Evolutionary conservation across 2,797 vertebrate genomes (phyloP).

Genomic region (Microctenopoma stevenorrisi): DNA sequence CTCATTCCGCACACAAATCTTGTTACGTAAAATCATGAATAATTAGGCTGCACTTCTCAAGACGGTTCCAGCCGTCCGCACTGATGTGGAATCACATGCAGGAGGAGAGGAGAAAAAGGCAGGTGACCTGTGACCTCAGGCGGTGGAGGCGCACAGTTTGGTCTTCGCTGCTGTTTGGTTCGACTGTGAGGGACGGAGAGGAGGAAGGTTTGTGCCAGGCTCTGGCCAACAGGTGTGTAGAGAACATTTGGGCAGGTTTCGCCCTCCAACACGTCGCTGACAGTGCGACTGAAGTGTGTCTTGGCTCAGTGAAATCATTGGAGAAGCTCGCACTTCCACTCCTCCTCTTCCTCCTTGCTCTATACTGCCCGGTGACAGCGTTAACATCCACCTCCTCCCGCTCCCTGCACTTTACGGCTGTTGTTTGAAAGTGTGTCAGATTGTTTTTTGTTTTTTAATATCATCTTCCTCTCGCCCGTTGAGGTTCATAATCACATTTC

Average conservation of each 20-base stretch:
- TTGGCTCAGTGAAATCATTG: constrained; percentile 55
- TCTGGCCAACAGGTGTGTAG: constrained; percentile 61
- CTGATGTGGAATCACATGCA: not conserved
- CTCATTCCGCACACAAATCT: constrained; percentile 54
- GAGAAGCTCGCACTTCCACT: constrained; percentile 57
- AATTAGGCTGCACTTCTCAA: constrained; percentile 36
- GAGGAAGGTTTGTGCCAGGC: constrained; percentile 48
- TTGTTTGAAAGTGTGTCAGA: constrained; percentile 60
- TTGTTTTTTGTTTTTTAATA: constrained; percentile 28
- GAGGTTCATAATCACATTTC: constrained; percentile 70
- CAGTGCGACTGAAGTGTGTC: constrained; percentile 62
- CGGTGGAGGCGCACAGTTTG: not conserved
- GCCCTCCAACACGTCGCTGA: constrained; percentile 52
- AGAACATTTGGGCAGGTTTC: constrained; percentile 62
- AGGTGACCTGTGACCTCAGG: constrained; percentile 19
- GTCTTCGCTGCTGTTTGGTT: not conserved
- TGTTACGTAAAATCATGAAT: constrained; percentile 64
- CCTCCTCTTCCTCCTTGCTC: constrained; percentile 39
- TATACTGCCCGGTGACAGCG: constrained; percentile 67
- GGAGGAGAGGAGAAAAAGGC: not conserved
- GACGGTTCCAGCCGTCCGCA: constrained; percentile 10
- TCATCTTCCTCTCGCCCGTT: constrained; percentile 48
- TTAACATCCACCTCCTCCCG: constrained; percentile 45
- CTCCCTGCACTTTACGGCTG: constrained; percentile 29
- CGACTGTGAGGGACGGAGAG: constrained; percentile 29